Percentiles rank a stretch among this genome's conserved stretches.
These are phyloP conservation scores for Rana temporaria DNA, from an alignment of 2,113 vertebrate species.

Conservation along the genomic window DNA sequence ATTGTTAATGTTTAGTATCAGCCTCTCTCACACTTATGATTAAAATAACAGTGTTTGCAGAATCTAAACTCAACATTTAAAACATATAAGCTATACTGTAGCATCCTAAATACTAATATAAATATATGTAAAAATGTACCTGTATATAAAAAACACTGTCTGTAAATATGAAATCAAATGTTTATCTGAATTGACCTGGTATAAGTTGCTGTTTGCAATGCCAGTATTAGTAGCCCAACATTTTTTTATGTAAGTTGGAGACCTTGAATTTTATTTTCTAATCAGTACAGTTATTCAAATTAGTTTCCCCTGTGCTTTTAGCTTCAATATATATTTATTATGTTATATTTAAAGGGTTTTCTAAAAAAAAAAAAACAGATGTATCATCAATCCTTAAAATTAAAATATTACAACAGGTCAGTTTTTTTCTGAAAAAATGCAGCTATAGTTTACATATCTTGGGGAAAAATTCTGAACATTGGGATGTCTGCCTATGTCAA, in stretches of 20 bases:
- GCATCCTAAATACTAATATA: neutral
- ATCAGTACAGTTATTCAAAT: too few species aligned
- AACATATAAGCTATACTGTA: slow-evolving; percentile 15
- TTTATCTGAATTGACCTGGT: neutral
- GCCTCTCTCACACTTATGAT: neutral
- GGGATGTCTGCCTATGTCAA: too few species aligned
- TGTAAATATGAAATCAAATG: slow-evolving; percentile 14
- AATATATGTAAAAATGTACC: slow-evolving; percentile 31
- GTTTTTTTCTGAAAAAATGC: too few species aligned
- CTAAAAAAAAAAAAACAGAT: too few species aligned
- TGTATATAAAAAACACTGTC: neutral
- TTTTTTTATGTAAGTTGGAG: neutral
- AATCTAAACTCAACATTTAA: neutral
- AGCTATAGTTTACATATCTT: too few species aligned
- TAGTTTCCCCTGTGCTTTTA: too few species aligned
- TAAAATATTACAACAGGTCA: too few species aligned
- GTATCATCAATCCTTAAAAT: too few species aligned
- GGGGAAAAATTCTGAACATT: too few species aligned
- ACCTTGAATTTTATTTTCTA: too few species aligned
- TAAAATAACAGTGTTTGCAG: neutral
- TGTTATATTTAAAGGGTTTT: too few species aligned
- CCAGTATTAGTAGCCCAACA: neutral
- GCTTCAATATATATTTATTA: too few species aligned
- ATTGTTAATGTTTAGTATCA: slow-evolving; percentile 1
- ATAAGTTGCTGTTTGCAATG: neutral